Evolutionary conservation across 2,797 vertebrate genomes (phyloP).

Genomic region (Aselliscus stoliczkanus): DNA sequence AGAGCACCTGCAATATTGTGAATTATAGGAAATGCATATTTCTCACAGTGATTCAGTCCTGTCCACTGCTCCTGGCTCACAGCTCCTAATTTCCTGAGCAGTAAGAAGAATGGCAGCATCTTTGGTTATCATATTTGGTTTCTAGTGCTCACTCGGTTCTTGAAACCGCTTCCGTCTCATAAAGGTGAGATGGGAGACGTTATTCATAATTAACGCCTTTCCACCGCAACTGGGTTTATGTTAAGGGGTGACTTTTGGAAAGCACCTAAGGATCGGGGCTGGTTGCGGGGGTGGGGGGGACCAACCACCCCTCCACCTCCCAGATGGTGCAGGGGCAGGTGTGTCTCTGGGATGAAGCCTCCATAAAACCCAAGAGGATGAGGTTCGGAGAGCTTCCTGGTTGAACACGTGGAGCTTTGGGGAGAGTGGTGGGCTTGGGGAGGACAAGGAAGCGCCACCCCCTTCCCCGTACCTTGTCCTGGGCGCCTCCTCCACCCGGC

Average conservation of each 20-base stretch:
- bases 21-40: neutral
- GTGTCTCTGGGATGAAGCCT: neutral
- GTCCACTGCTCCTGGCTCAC: neutral
- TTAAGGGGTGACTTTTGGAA: too few relatives aligned
- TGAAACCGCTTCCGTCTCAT: neutral
- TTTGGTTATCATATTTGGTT: neutral
- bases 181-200: neutral
- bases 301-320: too few relatives aligned
- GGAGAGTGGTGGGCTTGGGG: neutral
- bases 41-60: neutral
- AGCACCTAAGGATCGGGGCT: neutral
- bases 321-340: fast-evolving
- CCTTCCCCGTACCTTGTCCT: too few relatives aligned
- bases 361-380: neutral
- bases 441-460: neutral
- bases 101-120: neutral
- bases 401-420: neutral
- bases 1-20: neutral
- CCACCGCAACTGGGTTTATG: neutral
- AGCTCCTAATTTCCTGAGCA: neutral
- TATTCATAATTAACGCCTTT: neutral
- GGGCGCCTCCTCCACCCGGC: neutral
- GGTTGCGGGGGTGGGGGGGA: neutral
- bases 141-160: neutral
- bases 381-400: neutral